Percentiles rank a stretch among this genome's conserved stretches.
Evolutionary conservation across 2,888 invertebrate species (phyloP).

Genomic region (Tipula vernalis): DNA sequence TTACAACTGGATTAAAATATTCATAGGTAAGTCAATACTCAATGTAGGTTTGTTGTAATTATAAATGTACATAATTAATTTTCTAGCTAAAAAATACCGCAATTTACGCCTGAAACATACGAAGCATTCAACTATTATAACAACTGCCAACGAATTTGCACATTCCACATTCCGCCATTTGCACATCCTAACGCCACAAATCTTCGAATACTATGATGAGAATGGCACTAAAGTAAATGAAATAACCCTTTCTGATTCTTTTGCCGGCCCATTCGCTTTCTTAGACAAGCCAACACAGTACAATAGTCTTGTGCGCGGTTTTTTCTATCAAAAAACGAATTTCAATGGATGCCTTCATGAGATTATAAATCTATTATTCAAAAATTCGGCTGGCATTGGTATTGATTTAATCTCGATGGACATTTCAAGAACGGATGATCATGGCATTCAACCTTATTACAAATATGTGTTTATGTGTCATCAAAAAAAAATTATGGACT

Average conservation of each 20-base stretch:
- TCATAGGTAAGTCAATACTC: neutral
- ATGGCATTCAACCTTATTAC: neutral
- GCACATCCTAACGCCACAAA: neutral
- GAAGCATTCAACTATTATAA: neutral
- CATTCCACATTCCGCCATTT: neutral
- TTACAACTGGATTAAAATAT: neutral
- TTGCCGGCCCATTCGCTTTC: neutral
- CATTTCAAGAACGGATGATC: neutral
- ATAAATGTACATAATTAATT: neutral
- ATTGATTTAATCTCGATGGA: neutral
- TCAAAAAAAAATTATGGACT: neutral
- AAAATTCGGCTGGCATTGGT: neutral
- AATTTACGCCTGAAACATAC: neutral
- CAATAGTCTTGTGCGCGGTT: neutral
- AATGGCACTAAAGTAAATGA: neutral
- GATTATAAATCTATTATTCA: neutral
- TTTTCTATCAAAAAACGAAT: constrained; percentile 5
- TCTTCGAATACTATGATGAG: neutral
- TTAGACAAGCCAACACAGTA: neutral
- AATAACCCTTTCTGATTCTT: neutral
- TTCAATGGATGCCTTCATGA: constrained; percentile 5
- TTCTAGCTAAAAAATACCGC: neutral
- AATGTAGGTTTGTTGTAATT: neutral
- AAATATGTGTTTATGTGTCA: neutral
- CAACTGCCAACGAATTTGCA: neutral